Base-by-base conservation (phyloP, 2,113 vertebrate genomes). In the Phrynosoma blainvillii region DNA sequence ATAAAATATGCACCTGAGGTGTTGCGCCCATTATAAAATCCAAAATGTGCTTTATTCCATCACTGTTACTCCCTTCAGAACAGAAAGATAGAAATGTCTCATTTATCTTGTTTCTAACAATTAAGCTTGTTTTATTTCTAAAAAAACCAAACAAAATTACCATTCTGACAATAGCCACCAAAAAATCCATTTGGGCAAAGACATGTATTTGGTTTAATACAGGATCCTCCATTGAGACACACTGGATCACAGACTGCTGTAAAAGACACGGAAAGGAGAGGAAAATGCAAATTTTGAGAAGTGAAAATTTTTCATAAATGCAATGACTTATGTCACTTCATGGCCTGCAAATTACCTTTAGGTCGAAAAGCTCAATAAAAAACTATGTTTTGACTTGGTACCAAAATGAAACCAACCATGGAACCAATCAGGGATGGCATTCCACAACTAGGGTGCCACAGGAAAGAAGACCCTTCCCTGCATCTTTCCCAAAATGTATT, bases 161-260 rank as follows among this genome's bases (percentile, higher is more conserved):
- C 98, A 79, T 98, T 98, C 92, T 99, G 98, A 96, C 98, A 99
- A 80, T 97, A 96, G 27, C 95, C 95, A 85, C 98, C 98, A 73
- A 98, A 99, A 96, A 99, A 99, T 93, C 98, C 98, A 79, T 84
- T 90, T 56, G 98, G 98, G 93, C 98, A 99, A 89, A 96, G 90
- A 47, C 98, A 99, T 93, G 95, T 86, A 83, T 97, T 95, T 89
- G 98, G 98, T 87, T 97, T 98, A 4, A 95, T 92, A 93, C 98
- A 99, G 11, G 95, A 97, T 68, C 98, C 98, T 93, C 98, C 99
- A 21, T 98, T 99, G 90, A 98, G 96, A 93, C 98, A 99, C 6
- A 98, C 89, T 0, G 98, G 98, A 68, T 96, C 95, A 92, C 98
- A 99, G 13, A 97, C 68, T 2, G 98, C 98, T 99, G 94, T 47